These are phyloP conservation scores for Myotis findleyi DNA, from an alignment of 2,797 vertebrate species.

Conservation along the genomic window DNA sequence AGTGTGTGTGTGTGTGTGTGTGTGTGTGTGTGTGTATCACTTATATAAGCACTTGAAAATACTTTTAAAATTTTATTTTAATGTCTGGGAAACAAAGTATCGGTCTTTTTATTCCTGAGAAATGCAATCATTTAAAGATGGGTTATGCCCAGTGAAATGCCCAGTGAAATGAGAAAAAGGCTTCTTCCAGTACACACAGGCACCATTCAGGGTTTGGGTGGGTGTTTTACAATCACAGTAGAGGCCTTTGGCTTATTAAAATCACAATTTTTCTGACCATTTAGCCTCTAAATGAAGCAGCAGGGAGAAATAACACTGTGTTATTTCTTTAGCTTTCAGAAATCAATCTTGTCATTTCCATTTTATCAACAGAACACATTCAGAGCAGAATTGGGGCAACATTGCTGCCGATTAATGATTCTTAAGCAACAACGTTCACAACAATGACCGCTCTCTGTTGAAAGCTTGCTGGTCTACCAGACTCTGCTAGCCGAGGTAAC, in stretches of 20 bases:
- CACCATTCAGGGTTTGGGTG: neutral
- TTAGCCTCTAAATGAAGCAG: constrained; percentile 1
- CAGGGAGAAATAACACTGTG: constrained; percentile 6
- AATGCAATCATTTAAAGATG: constrained; percentile 48
- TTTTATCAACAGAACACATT: neutral
- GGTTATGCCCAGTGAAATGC: neutral
- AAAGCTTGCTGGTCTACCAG: neutral
- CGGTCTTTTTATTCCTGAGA: constrained; percentile 24
- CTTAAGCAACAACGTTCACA: neutral
- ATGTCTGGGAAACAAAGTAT: constrained; percentile 10
- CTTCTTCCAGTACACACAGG: neutral
- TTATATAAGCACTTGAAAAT: constrained; percentile 36
- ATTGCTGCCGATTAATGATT: neutral
- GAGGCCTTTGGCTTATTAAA: constrained; percentile 40
- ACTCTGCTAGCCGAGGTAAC: neutral
- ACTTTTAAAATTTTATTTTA: neutral
- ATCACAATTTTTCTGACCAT: constrained; percentile 10
- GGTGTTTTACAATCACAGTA: neutral
- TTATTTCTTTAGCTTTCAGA: constrained; percentile 52
- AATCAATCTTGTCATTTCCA: neutral
- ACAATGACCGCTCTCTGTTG: fast-evolving
- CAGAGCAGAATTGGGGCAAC: neutral
- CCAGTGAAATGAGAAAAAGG: neutral
- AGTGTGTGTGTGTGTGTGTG: neutral
- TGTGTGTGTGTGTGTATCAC: neutral